Conservation (phyloP, 2,113 vertebrate genomes). For the Phoenicopterus ruber region DNA sequence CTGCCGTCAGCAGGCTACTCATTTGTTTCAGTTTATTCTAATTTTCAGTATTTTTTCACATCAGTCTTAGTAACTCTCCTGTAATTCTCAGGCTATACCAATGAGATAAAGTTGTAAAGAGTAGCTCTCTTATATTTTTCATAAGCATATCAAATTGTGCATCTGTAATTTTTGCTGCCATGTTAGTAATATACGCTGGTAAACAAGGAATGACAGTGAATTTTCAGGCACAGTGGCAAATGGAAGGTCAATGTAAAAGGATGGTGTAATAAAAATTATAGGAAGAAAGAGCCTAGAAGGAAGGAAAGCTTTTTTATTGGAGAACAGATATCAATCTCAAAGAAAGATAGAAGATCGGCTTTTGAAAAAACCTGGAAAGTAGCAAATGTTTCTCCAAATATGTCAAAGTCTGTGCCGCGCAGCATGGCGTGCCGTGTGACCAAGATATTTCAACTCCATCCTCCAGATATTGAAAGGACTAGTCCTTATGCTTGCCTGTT, state of each 20-base stretch:
- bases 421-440: not conserved
- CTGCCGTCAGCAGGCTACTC: not conserved
- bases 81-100: not conserved
- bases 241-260: not conserved
- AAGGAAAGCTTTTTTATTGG: not conserved
- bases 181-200: not conserved
- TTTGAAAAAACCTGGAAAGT: not conserved
- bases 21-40: not conserved
- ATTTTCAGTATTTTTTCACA: not conserved
- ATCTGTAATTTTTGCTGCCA: not conserved
- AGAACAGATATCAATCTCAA: not conserved
- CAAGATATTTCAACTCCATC: not conserved
- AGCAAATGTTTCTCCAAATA: not conserved
- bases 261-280: not conserved
- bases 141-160: not conserved
- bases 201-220: not conserved
- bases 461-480: not conserved
- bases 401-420: not conserved
- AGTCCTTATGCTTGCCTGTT: not conserved
- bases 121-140: not conserved
- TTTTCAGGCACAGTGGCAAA: not conserved
- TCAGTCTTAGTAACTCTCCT: not conserved
- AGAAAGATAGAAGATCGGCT: not conserved
- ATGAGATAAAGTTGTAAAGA: not conserved
- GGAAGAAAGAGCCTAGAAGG: not conserved